Evolutionary conservation across 1,140 invertebrate genomes (phyloP), one percentile per base, ranked within the genome.

Genomic region (Cydia fagiglandana): DNA sequence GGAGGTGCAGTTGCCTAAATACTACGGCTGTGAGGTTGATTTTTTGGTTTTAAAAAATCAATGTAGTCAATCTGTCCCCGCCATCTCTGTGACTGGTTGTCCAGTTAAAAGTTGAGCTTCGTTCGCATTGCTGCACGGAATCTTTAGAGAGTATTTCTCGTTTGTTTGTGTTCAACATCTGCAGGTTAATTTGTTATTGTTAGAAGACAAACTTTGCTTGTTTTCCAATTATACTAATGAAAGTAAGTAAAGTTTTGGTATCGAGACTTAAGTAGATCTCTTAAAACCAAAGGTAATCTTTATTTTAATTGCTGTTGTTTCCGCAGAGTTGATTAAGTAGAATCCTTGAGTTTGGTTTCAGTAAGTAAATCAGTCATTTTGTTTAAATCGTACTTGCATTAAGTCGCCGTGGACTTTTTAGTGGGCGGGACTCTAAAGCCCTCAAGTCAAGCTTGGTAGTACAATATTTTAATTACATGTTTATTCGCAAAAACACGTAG

Each of bases 161-260:
- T 70, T 70, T 70, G 66, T 70, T 45, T 70, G 66, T 70, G 30
- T 41, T 70, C 30, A 70, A 70, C 34, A 41, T 45, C 10, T 70
- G 38, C 66, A 70, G 66, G 66, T 70, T 70, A 70, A 70, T 45
- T 70, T 70, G 34, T 70, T 70, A 70, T 70, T 70, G 66, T 38
- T 70, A 20, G 34, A 41, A 41, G 66, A 17, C 30, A 41, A 70
- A 70, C 66, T 70, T 70, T 41, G 4, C 66, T 70, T 68, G 38
- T 70, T 70, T 70, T 70, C 66, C 66, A 70, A 70, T 70, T 70
- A 70, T 70, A 70, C 66, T 70, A 70, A 70, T 70, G 66, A 70
- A 28, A 38, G 34, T 9, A 70, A 34, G 38, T n/a, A 70, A 34
- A n/a, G 34, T 70, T 38, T 38, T 61, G 56, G 56, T 61, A 61